These are phyloP conservation scores for Cinclus cinclus DNA, from an alignment of 2,113 vertebrate genomes.

Conservation along the genomic window DNA sequence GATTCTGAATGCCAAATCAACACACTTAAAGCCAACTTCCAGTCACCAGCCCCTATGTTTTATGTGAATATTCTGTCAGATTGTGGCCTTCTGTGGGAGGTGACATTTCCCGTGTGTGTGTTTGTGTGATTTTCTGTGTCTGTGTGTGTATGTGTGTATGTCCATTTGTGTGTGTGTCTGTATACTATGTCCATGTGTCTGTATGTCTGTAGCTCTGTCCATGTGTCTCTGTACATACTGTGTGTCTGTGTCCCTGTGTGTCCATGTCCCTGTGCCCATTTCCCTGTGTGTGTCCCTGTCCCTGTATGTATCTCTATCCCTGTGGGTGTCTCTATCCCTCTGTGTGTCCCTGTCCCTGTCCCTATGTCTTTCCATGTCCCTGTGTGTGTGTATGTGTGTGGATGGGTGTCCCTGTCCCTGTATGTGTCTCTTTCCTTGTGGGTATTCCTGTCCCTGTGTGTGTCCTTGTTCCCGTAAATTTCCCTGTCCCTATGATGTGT, in stretches of 20 bases:
- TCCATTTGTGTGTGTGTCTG: neutral
- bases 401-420: too few species aligned
- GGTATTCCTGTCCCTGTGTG: too few species aligned
- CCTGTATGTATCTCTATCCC: neutral
- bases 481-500: neutral
- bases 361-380: fast-evolving
- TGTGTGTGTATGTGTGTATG: neutral
- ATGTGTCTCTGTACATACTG: too few species aligned
- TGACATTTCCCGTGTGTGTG: neutral
- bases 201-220: neutral
- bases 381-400: too few species aligned
- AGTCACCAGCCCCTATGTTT: neutral
- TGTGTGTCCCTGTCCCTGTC: neutral
- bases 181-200: neutral
- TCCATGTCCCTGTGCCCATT: neutral
- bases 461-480: too few species aligned
- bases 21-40: neutral
- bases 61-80: neutral
- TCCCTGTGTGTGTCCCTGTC: neutral
- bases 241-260: neutral
- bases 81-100: neutral
- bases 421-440: neutral
- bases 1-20: neutral
- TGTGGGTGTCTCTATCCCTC: neutral
- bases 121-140: neutral